Conservation (phyloP, 2,888 invertebrate species). For the Pheosia tremula region DNA sequence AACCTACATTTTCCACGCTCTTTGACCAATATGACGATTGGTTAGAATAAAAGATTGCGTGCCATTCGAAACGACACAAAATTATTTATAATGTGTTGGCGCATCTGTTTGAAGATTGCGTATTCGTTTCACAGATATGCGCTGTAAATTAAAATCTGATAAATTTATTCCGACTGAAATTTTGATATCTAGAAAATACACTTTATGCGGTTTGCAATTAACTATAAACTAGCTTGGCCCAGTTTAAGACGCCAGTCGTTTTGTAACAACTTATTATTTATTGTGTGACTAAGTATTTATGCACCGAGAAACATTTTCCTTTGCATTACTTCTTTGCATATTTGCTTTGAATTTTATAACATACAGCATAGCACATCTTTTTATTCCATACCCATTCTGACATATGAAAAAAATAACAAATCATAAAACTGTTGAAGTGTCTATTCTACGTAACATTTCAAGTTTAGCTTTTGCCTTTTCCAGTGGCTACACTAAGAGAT, state of each 20-base stretch:
- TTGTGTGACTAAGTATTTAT: too few species aligned
- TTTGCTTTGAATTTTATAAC: too few species aligned
- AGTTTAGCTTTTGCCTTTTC: slow-evolving; percentile 24
- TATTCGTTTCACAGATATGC: slow-evolving; percentile 10
- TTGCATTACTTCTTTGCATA: too few species aligned
- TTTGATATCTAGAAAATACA: slow-evolving; percentile 12
- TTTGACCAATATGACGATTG: slow-evolving; percentile 26
- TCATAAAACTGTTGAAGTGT: background rate
- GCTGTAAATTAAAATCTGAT: slow-evolving; percentile 11
- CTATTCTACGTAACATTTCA: slow-evolving; percentile 27
- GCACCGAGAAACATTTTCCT: too few species aligned
- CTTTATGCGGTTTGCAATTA: background rate
- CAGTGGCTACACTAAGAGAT: slow-evolving; percentile 47
- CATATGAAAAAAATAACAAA: too few species aligned
- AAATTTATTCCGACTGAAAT: slow-evolving; percentile 22
- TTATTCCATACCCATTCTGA: too few species aligned
- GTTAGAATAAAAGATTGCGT: slow-evolving; percentile 18
- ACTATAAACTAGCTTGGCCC: background rate
- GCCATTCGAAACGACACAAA: slow-evolving; percentile 12
- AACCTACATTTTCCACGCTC: slow-evolving; percentile 18
- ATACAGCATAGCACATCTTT: too few species aligned
- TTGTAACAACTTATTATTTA: too few species aligned
- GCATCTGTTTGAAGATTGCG: slow-evolving; percentile 14
- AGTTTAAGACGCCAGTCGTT: background rate
- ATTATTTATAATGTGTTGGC: slow-evolving; percentile 17